Evolutionary conservation across 2,113 vertebrate species (phyloP).

Genomic region (Mugil cephalus): DNA sequence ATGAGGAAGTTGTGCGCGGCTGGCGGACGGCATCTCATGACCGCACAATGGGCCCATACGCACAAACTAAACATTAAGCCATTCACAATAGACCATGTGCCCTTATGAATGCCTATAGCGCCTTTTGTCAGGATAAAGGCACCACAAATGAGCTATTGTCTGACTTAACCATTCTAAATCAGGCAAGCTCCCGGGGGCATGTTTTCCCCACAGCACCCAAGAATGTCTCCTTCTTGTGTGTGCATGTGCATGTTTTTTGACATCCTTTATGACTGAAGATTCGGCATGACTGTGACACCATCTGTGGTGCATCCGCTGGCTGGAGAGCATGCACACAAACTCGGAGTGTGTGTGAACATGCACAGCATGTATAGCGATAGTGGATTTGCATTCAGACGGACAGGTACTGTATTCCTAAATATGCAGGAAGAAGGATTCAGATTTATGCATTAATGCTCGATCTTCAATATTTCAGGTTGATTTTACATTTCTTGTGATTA

Average conservation of each 20-base stretch:
- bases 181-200: constrained; percentile 59
- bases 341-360: not conserved
- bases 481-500: not conserved
- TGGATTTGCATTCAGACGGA: not conserved
- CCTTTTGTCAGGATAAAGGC: constrained; percentile 74
- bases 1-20: constrained; percentile 60
- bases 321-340: constrained; percentile 4
- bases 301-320: constrained; percentile 25
- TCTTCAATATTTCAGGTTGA: not conserved
- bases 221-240: constrained; percentile 61
- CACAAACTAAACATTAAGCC: constrained; percentile 70
- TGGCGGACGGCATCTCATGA: constrained; percentile 60
- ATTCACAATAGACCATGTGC: constrained; percentile 75
- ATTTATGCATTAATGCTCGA: not conserved
- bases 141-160: constrained; percentile 80
- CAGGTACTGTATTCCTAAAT: not conserved
- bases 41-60: constrained; percentile 63
- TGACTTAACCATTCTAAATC: constrained; percentile 68
- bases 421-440: not conserved
- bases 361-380: not conserved
- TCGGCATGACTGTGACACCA: constrained; percentile 47
- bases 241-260: constrained; percentile 21
- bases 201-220: constrained; percentile 59
- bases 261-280: constrained; percentile 39
- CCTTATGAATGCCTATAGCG: constrained; percentile 51